A percentile compares a stretch with the other conserved stretches of the same genome.
These are phyloP conservation scores for Picathartes gymnocephalus DNA, from an alignment of 2,113 vertebrate genomes.

Conservation along the genomic window DNA sequence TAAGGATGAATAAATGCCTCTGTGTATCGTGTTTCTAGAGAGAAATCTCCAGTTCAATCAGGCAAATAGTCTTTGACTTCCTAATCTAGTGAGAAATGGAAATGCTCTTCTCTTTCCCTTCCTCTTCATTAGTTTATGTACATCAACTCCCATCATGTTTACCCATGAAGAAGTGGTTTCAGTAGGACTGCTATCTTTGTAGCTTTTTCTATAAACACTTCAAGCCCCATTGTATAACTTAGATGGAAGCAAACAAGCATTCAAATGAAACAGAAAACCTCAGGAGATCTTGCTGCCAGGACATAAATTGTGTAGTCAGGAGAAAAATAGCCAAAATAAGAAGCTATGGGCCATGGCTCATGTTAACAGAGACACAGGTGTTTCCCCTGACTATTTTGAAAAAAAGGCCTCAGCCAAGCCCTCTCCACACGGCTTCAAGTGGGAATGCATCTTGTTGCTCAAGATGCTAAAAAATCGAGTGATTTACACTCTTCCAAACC, in stretches of 20 bases:
- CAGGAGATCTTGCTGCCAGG: conserved; percentile 1
- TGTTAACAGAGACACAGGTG: background rate
- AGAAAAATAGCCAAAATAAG: conserved; percentile 19
- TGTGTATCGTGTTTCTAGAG: background rate
- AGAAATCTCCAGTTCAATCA: background rate
- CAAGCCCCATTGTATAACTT: background rate
- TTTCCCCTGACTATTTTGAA: conserved; percentile 39
- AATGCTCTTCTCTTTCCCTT: conserved; percentile 2
- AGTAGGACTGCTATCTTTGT: conserved; percentile 8
- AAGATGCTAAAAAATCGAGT: background rate
- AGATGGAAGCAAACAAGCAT: conserved; percentile 26
- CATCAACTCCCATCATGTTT: conserved; percentile 15
- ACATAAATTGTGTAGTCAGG: background rate
- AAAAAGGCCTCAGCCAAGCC: background rate
- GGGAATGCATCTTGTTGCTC: background rate
- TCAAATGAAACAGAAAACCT: conserved; percentile 28
- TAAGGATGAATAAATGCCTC: background rate
- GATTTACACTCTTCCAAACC: conserved; percentile 4
- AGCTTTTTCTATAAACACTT: conserved; percentile 17
- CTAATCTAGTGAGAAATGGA: conserved; percentile 15
- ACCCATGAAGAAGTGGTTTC: conserved; percentile 1
- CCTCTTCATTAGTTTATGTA: conserved; percentile 18
- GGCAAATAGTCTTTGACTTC: conserved; percentile 10
- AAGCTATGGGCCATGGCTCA: background rate
- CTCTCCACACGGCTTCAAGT: background rate